Base-by-base conservation (phyloP, 2,797 vertebrate genomes). In the Notolabrus celidotus region DNA sequence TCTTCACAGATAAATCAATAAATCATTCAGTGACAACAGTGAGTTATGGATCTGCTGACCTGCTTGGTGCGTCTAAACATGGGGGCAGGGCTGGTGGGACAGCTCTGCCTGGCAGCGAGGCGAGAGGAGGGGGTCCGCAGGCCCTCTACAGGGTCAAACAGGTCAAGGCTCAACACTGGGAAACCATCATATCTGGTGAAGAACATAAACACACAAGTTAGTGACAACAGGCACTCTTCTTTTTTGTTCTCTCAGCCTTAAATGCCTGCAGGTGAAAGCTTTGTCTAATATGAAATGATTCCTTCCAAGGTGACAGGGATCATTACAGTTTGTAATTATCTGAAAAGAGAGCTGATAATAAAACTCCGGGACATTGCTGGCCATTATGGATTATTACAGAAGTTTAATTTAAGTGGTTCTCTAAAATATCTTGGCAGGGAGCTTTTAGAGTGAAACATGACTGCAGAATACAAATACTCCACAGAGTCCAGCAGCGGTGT, bases 21-120 rank as follows among this genome's bases (percentile, higher is more conserved):
- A 8, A n/a, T 53, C 1, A 27, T 9, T 17, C 8, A 8, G 17
- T 53, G 53, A 25, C 31, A 56, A 2, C 1, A 2, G 38, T 11
- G 29, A 64, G 50, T 51, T 53, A n/a, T 10, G 22, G 67, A 31
- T 55, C 17, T 0, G 41, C 85, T 77, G 86, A 99, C 98, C 97
- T 99, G 98, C 85, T 99, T 99, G 76, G 97, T 98, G 87, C 98
- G 96, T 85, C 98, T 96, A 82, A 98, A 99, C 95, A 99, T 96
- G 11, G 97, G 96, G 0, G 96, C 96, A 2, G 98, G 97, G 87
- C 97, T 99, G 79, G 95, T 94, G 42, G 97, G 97, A 82, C 95
- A 97, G 91, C 94, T 96, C 82, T 95, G 94, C 80, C 96, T 96
- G 73, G 95, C 92, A 57, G 95, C 91, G 27, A 96, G 84, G 71